A percentile compares a stretch with the other conserved stretches of the same genome.
phyloP scores from a whole-genome alignment of 2,113 vertebrate genomes.

The Tringa solitaria region DNA sequence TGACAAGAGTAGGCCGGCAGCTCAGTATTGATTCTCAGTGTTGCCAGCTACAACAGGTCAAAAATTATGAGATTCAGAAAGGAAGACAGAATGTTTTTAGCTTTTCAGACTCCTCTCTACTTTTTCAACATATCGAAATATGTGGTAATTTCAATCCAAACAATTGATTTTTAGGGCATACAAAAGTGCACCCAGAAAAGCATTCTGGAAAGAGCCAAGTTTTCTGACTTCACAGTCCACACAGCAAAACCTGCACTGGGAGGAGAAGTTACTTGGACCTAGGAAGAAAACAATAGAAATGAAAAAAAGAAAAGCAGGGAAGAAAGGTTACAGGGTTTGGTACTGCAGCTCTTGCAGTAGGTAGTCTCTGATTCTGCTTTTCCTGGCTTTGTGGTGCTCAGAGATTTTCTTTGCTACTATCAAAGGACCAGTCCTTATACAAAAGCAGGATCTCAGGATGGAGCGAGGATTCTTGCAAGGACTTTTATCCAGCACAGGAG shows the following conservation, averaged over 20 bases:
- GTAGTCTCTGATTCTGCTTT: background rate
- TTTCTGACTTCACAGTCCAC: background rate
- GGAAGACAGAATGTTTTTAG: background rate
- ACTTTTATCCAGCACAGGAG: constrained; percentile 34
- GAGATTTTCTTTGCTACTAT: constrained; percentile 14
- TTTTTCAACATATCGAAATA: background rate
- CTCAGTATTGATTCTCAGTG: background rate
- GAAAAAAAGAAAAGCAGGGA: background rate
- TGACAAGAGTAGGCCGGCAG: background rate
- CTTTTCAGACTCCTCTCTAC: background rate
- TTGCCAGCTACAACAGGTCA: background rate
- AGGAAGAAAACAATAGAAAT: background rate
- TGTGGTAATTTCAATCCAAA: background rate
- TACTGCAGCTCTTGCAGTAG: background rate
- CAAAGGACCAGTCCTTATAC: background rate
- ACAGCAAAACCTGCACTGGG: background rate
- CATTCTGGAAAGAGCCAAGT: background rate
- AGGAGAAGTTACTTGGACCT: background rate
- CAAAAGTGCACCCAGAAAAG: background rate
- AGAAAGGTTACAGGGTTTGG: background rate
- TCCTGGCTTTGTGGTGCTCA: background rate
- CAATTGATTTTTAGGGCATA: background rate
- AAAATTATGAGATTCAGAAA: background rate
- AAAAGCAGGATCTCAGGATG: constrained; percentile 8
- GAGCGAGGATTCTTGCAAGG: background rate